These are phyloP conservation scores for Epinephelus awoara DNA, from an alignment of 2,797 vertebrate genomes.

Conservation along the genomic window DNA sequence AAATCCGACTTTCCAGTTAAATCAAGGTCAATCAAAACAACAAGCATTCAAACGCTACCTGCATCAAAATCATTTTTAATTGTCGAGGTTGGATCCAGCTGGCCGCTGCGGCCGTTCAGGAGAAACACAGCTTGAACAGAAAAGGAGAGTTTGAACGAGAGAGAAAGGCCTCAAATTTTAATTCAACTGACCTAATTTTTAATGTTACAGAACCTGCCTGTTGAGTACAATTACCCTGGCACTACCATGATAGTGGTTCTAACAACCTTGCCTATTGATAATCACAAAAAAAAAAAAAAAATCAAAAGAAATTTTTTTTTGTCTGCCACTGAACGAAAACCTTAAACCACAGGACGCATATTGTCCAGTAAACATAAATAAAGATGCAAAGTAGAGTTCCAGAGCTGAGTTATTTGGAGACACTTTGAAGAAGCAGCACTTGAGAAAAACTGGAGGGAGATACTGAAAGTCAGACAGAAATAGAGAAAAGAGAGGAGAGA, in stretches of 20 bases:
- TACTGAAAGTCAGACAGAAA: slow-evolving; percentile 64
- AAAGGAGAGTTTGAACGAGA: slow-evolving; percentile 37
- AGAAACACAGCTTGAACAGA: slow-evolving; percentile 40
- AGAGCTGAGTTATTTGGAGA: slow-evolving; percentile 74
- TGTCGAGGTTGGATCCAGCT: slow-evolving; percentile 43
- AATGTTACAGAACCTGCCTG: slow-evolving; percentile 61
- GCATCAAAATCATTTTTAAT: slow-evolving; percentile 59
- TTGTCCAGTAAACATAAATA: slow-evolving; percentile 66
- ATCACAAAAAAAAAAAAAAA: slow-evolving; percentile 22
- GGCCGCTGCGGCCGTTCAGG: neutral
- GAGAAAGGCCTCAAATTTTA: slow-evolving; percentile 54
- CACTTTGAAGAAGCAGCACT: slow-evolving; percentile 81
- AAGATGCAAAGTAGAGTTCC: slow-evolving; percentile 63
- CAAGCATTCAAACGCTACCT: slow-evolving; percentile 53
- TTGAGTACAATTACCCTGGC: slow-evolving; percentile 45
- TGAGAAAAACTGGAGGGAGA: slow-evolving; percentile 72
- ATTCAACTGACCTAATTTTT: slow-evolving; percentile 46
- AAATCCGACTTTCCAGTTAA: slow-evolving; percentile 47
- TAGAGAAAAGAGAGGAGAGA: slow-evolving; percentile 48
- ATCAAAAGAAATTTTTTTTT: slow-evolving; percentile 25
- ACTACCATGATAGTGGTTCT: slow-evolving; percentile 42
- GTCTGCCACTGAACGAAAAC: slow-evolving; percentile 55
- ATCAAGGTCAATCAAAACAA: slow-evolving; percentile 53
- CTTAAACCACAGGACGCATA: slow-evolving; percentile 48
- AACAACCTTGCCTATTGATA: slow-evolving; percentile 39